Base-by-base conservation (phyloP, 2,797 vertebrate species). In the Pristis pectinata region DNA sequence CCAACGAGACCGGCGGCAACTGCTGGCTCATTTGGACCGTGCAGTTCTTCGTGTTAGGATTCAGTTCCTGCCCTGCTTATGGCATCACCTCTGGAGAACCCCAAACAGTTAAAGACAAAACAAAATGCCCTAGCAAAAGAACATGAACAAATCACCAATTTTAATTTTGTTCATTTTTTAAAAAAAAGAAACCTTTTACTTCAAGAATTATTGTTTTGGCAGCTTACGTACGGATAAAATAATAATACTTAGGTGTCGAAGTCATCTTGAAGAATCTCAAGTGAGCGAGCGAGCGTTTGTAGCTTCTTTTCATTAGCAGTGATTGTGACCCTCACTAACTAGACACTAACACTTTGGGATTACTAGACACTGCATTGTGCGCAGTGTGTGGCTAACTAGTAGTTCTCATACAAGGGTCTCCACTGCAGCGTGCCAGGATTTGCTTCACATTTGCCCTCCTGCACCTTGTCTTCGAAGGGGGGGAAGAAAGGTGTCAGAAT, bases 311-410 rank as follows among this genome's bases (percentile, higher is more conserved):
- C 96, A 96, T 96, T 96, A 96, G 95, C 95, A 95, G 95, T 93
- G 95, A 95, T 95, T 95, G 95, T 95, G 95, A 95, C 95, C 96
- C 96, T 95, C 95, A 95, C 95, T 96, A 95, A 95, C 96, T 96
- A 96, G 97, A 97, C 96, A 96, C 98, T 97, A 97, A 95, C 96
- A 97, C 97, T 98, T 97, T 96, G 95, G 95, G 97, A 97, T 96
- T 96, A 98, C 98, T 98, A 98, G 96, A 96, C 97, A 97, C 98
- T 98, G 98, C 98, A 98, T 99, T 99, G 98, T 98, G 98, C 98
- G 98, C 98, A 98, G 98, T 97, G 97, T 97, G 95, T 95, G 95
- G 98, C 98, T 94, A 94, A 80, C 98, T 98, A 96, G 95, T 98
- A 98, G 95, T 95, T 96, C 97, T 98, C 97, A 72, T 74, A 56